A percentile compares a stretch with the other conserved stretches of the same genome.
Conservation (phyloP, 1,140 invertebrate genomes). For the Oedothorax gibbosus region DNA sequence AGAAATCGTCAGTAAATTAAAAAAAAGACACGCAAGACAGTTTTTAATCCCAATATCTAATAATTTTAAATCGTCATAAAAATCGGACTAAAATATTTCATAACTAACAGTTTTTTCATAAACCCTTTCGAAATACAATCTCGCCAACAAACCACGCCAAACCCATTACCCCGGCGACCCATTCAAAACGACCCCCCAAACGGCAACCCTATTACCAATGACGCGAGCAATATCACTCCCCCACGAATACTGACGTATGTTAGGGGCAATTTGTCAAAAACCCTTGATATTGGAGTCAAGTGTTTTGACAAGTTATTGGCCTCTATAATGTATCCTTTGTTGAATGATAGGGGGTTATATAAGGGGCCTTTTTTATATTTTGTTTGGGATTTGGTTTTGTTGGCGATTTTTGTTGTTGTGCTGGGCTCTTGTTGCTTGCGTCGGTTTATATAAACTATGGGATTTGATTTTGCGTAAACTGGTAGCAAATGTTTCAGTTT, state of each 20-base stretch:
- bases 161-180: constrained; percentile 1
- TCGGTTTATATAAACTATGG: no score
- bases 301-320: constrained; percentile 54
- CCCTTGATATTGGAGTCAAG: constrained; percentile 54
- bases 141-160: not conserved
- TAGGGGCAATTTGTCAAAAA: constrained; percentile 48
- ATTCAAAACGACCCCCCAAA: not conserved
- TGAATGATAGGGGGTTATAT: not conserved
- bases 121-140: not conserved
- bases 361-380: no score
- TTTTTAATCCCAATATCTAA: not conserved
- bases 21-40: not conserved
- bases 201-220: constrained; percentile 23
- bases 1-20: not conserved
- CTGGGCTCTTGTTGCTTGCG: no score
- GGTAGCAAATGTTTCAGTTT: no score
- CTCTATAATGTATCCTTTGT: not conserved
- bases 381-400: no score
- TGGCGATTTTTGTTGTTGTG: no score
- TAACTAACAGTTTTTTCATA: not conserved
- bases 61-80: not conserved
- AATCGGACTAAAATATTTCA: no score
- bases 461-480: no score
- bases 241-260: not conserved
- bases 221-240: constrained; percentile 30